Conservation (phyloP, 2,888 invertebrate genomes). For the Agrotis ipsilon region DNA sequence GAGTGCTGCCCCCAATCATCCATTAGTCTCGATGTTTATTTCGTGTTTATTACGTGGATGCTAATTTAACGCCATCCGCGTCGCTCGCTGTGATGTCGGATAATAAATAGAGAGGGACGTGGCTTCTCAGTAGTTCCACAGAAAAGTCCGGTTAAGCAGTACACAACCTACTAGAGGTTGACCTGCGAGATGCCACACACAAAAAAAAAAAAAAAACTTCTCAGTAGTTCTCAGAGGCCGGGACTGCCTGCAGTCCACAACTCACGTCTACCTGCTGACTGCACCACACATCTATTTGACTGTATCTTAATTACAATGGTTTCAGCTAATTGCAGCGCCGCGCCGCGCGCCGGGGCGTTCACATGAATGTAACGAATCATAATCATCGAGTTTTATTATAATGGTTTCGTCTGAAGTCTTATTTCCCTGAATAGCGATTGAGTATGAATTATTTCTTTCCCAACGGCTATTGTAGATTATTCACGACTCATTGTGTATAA, state of each 20-base stretch:
- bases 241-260: conserved; percentile 42
- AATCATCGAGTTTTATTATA: conserved; percentile 78
- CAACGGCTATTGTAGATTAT: conserved; percentile 83
- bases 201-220: too few species aligned
- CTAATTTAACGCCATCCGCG: conserved; percentile 76
- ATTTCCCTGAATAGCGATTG: conserved; percentile 78
- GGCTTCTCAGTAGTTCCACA: too few species aligned
- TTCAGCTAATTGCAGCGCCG: conserved; percentile 74
- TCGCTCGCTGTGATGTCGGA: conserved; percentile 74
- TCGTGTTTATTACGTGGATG: conserved; percentile 84
- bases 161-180: too few species aligned
- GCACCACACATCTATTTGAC: conserved; percentile 73
- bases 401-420: conserved; percentile 74
- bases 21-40: conserved; percentile 88
- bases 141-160: too few species aligned
- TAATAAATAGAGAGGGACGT: conserved; percentile 74
- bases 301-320: conserved; percentile 78
- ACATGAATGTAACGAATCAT: conserved; percentile 80
- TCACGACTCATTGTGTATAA: conserved; percentile 85
- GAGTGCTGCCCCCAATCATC: conserved; percentile 78
- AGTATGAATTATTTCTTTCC: conserved; percentile 80
- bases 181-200: too few species aligned
- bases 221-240: conserved; percentile 61
- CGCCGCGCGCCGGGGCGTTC: conserved; percentile 66
- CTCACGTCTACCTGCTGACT: conserved; percentile 61